Conservation (phyloP, 2,888 invertebrate species). For the Tribolium freemani region DNA sequence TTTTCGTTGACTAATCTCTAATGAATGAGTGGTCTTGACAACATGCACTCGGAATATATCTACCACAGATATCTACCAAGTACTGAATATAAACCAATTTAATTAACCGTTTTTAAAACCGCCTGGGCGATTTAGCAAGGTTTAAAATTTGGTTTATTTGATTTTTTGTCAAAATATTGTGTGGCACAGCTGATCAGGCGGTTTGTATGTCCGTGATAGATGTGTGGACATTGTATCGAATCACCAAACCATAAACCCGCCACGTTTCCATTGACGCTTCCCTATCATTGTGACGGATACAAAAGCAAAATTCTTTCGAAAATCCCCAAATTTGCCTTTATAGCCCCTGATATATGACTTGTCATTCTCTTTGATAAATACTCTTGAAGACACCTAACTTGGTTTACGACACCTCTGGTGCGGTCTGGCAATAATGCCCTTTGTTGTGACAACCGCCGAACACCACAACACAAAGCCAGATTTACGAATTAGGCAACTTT, state of each 20-base stretch:
- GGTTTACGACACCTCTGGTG: constrained; percentile 39
- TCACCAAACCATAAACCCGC: constrained; percentile 37
- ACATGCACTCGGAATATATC: too few species aligned
- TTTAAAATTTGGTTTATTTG: background rate
- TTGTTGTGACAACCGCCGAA: constrained; percentile 41
- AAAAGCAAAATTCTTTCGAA: constrained; percentile 59
- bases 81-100: too few species aligned
- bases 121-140: background rate
- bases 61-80: too few species aligned
- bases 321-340: constrained; percentile 59
- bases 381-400: constrained; percentile 51
- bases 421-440: constrained; percentile 32
- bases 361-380: constrained; percentile 55
- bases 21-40: too few species aligned
- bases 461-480: constrained; percentile 22
- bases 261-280: constrained; percentile 34
- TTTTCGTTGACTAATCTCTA: too few species aligned
- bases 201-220: constrained; percentile 17
- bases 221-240: constrained; percentile 30
- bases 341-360: constrained; percentile 59
- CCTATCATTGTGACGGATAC: constrained; percentile 45
- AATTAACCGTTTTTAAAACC: background rate
- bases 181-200: constrained; percentile 19
- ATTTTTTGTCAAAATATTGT: constrained; percentile 34
- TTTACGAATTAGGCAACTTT: constrained; percentile 30